Evolutionary conservation across 2,113 vertebrate genomes (phyloP).

Genomic region (Sylvicapra grimmia): DNA sequence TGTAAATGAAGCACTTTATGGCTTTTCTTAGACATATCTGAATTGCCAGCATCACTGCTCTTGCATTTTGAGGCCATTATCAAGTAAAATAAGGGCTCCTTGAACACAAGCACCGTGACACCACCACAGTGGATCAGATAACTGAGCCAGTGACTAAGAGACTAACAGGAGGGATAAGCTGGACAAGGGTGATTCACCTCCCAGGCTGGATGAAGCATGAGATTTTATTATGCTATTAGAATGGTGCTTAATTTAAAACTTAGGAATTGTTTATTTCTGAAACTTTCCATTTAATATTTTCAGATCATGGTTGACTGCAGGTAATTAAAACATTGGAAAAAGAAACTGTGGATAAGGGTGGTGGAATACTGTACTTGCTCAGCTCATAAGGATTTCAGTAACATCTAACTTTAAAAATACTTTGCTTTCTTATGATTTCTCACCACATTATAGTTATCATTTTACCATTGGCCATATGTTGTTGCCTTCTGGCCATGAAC

Average conservation of each 20-base stretch:
- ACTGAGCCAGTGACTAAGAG: background rate
- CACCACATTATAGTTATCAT: background rate
- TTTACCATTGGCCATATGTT: background rate
- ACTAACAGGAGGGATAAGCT: too few species aligned
- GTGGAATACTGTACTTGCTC: background rate
- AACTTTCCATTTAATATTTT: background rate
- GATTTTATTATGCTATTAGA: background rate
- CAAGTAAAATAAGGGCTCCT: background rate
- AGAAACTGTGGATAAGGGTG: background rate
- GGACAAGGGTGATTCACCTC: background rate
- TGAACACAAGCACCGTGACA: background rate
- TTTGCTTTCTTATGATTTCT: slow-evolving; percentile 6
- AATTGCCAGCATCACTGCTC: background rate
- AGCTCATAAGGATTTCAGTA: background rate
- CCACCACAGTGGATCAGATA: background rate
- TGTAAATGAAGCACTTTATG: background rate
- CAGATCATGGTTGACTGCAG: background rate
- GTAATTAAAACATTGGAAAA: background rate
- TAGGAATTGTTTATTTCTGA: background rate
- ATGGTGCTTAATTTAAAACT: background rate
- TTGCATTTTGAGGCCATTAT: background rate
- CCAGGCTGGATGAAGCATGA: background rate
- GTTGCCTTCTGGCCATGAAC: background rate
- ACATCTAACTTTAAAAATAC: background rate
- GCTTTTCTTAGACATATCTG: background rate